A percentile compares a stretch with the other conserved stretches of the same genome.
phyloP scores from a whole-genome alignment of 2,797 vertebrate genomes.

The Odontamblyopus rebecca region DNA sequence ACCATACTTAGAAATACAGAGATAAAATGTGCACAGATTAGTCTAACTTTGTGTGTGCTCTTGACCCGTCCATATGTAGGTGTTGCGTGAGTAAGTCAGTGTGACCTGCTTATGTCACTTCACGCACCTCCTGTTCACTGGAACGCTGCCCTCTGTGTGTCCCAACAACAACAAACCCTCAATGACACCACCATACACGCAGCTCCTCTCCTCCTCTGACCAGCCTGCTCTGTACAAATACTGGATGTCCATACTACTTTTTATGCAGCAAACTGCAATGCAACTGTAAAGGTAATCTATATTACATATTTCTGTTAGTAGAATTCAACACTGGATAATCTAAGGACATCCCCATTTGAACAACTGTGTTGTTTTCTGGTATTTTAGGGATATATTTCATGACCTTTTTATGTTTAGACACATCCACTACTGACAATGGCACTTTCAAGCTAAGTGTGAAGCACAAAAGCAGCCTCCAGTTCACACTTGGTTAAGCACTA shows the following conservation, averaged over 20 bases:
- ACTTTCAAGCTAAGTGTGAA: conserved; percentile 40
- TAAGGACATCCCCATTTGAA: neutral
- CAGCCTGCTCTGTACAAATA: conserved; percentile 8
- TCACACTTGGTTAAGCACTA: conserved; percentile 33
- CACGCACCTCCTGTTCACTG: conserved; percentile 63
- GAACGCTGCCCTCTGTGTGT: conserved; percentile 59
- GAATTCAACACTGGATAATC: neutral
- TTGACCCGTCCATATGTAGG: conserved; percentile 67
- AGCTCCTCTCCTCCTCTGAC: conserved; percentile 31
- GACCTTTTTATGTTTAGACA: conserved; percentile 12
- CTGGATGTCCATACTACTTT: conserved; percentile 5
- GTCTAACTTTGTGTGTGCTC: conserved; percentile 34
- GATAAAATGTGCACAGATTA: conserved; percentile 9
- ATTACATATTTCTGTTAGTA: neutral
- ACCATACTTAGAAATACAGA: conserved; percentile 13
- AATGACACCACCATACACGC: conserved; percentile 44
- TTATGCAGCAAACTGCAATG: neutral
- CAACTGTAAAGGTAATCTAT: neutral
- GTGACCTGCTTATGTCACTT: conserved; percentile 71
- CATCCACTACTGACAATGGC: conserved; percentile 24
- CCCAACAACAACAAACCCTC: conserved; percentile 48
- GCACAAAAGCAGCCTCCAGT: conserved; percentile 20
- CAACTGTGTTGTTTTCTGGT: neutral
- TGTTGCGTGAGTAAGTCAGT: conserved; percentile 46
- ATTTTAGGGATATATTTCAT: neutral